A percentile compares a stretch with the other conserved stretches of the same genome.
phyloP scores from a whole-genome alignment of 2,888 invertebrate genomes.

The Trichogramma dendrolimi region DNA sequence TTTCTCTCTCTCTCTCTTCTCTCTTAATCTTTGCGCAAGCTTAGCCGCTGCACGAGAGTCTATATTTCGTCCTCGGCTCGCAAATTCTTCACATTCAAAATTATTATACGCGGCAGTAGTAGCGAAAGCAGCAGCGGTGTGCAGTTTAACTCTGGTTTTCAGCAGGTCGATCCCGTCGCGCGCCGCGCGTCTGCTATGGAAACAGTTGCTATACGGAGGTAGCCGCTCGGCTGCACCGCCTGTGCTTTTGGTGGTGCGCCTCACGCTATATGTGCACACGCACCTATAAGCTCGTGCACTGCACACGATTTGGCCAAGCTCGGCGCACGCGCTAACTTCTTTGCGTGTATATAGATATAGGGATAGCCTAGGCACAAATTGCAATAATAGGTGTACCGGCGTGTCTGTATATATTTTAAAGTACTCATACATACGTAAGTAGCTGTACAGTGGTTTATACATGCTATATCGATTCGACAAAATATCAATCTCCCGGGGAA shows the following conservation, averaged over 20 bases:
- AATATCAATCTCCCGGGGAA: too few species aligned
- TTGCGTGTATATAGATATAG: too few species aligned
- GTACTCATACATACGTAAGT: too few species aligned
- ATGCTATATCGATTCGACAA: too few species aligned
- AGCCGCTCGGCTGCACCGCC: slow-evolving; percentile 21
- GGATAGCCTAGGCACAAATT: too few species aligned
- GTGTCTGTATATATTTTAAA: too few species aligned
- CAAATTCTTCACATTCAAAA: not conserved
- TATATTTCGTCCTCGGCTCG: not conserved
- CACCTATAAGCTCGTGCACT: slow-evolving; percentile 44
- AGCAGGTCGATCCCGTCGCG: slow-evolving; percentile 17
- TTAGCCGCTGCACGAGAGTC: not conserved
- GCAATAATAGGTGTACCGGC: too few species aligned
- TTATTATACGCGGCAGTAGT: not conserved
- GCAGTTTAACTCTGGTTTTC: slow-evolving; percentile 9
- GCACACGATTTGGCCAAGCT: slow-evolving; percentile 23
- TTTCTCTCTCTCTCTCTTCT: not conserved
- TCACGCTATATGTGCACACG: slow-evolving; percentile 43
- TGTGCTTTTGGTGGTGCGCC: slow-evolving; percentile 28
- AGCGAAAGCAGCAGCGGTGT: not conserved
- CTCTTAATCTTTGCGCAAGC: not conserved
- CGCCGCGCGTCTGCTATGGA: slow-evolving; percentile 1
- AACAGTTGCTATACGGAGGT: too few species aligned
- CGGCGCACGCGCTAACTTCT: slow-evolving; percentile 3
- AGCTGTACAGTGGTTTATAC: too few species aligned